Conservation (phyloP, 2,797 vertebrate species). For the Crax fasciolata region DNA sequence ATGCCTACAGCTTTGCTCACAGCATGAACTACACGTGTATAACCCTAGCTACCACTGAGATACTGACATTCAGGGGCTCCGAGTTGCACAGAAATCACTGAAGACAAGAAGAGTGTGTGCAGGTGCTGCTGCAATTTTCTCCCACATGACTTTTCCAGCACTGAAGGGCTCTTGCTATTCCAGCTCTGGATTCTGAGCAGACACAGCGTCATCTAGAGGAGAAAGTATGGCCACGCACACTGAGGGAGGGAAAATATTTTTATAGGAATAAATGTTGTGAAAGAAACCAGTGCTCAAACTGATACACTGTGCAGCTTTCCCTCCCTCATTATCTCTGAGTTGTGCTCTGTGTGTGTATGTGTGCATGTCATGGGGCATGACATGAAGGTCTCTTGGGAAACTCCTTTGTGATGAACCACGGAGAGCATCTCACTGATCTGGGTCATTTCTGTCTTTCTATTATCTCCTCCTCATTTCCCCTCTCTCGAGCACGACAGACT, state of each 20-base stretch:
- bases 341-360: neutral
- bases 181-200: conserved; percentile 45
- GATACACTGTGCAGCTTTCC: neutral
- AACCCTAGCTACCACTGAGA: neutral
- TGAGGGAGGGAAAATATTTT: neutral
- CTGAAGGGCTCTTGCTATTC: conserved; percentile 32
- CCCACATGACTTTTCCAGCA: conserved; percentile 34
- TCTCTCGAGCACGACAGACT: conserved; percentile 60
- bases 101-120: conserved; percentile 8
- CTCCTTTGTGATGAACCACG: conserved; percentile 62
- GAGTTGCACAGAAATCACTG: conserved; percentile 12
- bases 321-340: neutral
- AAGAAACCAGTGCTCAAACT: neutral
- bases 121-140: conserved; percentile 58
- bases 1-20: neutral
- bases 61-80: neutral
- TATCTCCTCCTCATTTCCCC: conserved; percentile 61
- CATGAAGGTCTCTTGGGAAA: conserved; percentile 53
- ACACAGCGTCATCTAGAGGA: conserved; percentile 79
- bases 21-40: neutral
- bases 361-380: neutral
- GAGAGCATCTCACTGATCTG: conserved; percentile 60
- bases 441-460: conserved; percentile 58
- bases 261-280: neutral
- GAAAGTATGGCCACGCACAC: neutral